Evolutionary conservation across 2,113 vertebrate genomes (phyloP), one percentile per base, ranked within the genome.

Genomic region (Syngnathoides biaculeatus): DNA sequence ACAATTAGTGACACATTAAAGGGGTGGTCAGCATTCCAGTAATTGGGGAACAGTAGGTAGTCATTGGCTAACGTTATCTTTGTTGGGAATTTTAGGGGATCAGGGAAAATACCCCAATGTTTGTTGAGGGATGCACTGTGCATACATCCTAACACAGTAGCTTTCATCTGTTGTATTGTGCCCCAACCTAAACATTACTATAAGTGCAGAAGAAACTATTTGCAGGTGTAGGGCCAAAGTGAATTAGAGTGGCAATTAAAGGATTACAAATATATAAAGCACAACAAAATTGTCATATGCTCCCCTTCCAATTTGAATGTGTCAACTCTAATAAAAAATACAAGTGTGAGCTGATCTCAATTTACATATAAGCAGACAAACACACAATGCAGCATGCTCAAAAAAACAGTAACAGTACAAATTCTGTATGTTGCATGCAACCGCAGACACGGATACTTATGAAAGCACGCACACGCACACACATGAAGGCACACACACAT

Each of bases 381-480:
- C n/a, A 59, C 47, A 72, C 12, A 43, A 26, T 5, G 48, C 15
- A 20, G 55, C 30, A 24, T 30, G 68, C 61, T 67, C 45, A 65
- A 50, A 20, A 57, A 60, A 60, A 38, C 43, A 40, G 42, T 9
- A 40, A 27, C 20, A n/a, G 45, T 47, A 52, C 43, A 64, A 40
- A 39, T 17, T 12, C 26, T 27, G 14, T 11, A 58, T 35, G 24
- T 67, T 20, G 38, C 53, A 13, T 38, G 26, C 30, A 38, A 22
- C 14, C 42, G 48, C 60, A 40, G 30, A 40, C 24, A 61, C 26
- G 58, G 26, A 60, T 61, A 26, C 59, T 27, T 61, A 40, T 10
- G 63, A 38, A 67, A 27, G 72, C 39, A 38, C 57, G 50, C 71
- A 74, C 27, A 56, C 71, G 72, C 27, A 56, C 74, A 64, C 64